Evolutionary conservation across 1,140 invertebrate species (phyloP).

Genomic region (Ips typographus): DNA sequence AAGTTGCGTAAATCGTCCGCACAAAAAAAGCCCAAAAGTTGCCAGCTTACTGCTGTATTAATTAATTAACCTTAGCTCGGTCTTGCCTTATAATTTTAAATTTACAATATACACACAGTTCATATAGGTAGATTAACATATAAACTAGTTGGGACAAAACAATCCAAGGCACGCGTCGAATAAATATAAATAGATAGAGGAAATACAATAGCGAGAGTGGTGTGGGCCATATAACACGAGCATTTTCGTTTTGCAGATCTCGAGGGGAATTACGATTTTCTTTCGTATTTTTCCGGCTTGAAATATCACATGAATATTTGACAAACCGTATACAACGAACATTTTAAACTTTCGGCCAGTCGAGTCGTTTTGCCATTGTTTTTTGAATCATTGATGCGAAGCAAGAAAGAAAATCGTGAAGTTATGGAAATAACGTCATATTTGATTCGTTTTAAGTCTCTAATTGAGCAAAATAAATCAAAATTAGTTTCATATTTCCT

Average conservation of each 20-base stretch:
- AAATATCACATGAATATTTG: slow-evolving; percentile 3
- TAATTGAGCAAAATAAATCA: too few relatives aligned
- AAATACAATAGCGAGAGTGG: too few relatives aligned
- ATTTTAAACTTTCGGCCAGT: background rate
- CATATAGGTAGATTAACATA: background rate
- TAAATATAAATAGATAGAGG: too few relatives aligned
- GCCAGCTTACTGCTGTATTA: too few relatives aligned
- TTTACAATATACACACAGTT: background rate
- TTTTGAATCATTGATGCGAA: background rate
- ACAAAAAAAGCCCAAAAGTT: too few relatives aligned
- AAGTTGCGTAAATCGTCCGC: too few relatives aligned
- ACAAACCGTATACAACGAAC: background rate
- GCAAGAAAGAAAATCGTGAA: background rate
- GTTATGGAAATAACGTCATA: too few relatives aligned
- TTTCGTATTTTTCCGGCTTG: slow-evolving; percentile 2
- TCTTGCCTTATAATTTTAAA: background rate
- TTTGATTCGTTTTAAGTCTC: too few relatives aligned
- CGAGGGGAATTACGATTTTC: slow-evolving; percentile 2
- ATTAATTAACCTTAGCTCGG: background rate
- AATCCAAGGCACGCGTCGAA: background rate
- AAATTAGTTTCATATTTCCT: too few relatives aligned
- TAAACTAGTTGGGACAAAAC: background rate
- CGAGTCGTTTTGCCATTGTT: background rate
- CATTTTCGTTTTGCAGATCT: slow-evolving; percentile 3
- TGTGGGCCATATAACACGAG: background rate